These are phyloP conservation scores for Ferrisia virgata DNA, from an alignment of 2,888 invertebrate genomes.

Conservation along the genomic window DNA sequence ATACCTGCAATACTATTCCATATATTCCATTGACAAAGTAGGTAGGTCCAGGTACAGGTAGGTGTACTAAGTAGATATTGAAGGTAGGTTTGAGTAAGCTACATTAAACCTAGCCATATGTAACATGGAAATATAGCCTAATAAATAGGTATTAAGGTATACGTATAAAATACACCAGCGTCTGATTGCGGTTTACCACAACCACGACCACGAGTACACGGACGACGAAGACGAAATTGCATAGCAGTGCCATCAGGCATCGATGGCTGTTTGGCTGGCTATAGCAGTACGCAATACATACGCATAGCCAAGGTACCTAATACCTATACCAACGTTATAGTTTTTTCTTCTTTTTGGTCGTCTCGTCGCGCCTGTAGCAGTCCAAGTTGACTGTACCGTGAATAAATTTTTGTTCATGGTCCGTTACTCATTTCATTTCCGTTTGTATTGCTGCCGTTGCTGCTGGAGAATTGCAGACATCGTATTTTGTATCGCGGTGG, in stretches of 20 bases:
- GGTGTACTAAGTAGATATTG: too few species aligned
- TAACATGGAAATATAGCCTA: too few species aligned
- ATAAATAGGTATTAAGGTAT: too few species aligned
- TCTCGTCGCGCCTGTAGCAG: not conserved
- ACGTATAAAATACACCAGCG: not conserved
- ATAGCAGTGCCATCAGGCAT: not conserved
- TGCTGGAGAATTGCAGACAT: conserved; percentile 1
- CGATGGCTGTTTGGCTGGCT: not conserved
- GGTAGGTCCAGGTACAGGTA: too few species aligned
- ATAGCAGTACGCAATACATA: not conserved
- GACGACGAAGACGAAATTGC: too few species aligned
- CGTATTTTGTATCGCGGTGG: not conserved
- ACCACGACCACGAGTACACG: too few species aligned
- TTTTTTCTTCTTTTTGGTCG: not conserved
- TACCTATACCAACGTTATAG: too few species aligned
- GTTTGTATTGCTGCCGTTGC: conserved; percentile 22
- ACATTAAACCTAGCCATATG: too few species aligned
- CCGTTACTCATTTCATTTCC: conserved; percentile 43
- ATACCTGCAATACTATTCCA: too few species aligned
- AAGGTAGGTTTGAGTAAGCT: too few species aligned
- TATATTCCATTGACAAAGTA: too few species aligned
- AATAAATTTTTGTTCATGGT: conserved; percentile 34
- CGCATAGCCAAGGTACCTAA: too few species aligned
- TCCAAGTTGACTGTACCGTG: not conserved
- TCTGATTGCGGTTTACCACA: not conserved